These are phyloP conservation scores for Acronicta aceris DNA, from an alignment of 2,888 invertebrate genomes.

Conservation along the genomic window DNA sequence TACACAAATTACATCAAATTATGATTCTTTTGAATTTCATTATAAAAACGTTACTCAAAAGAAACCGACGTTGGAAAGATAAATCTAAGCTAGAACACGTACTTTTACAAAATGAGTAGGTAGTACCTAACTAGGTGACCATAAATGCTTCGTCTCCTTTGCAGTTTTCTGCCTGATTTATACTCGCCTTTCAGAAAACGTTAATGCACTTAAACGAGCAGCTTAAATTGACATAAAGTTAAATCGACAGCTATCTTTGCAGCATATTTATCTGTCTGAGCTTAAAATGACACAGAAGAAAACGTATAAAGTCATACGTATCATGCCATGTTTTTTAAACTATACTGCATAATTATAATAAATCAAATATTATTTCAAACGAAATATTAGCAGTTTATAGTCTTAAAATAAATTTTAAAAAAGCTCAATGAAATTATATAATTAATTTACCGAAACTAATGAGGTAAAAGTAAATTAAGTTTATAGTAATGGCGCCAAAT, in stretches of 20 bases:
- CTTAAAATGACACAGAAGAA: neutral
- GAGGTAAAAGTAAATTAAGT: too few relatives aligned
- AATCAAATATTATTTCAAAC: too few relatives aligned
- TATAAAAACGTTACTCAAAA: neutral
- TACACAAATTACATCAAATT: too few relatives aligned
- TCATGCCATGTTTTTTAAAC: too few relatives aligned
- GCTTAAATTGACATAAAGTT: conserved; percentile 7
- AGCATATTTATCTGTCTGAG: neutral
- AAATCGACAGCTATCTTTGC: conserved; percentile 7
- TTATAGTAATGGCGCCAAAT: too few relatives aligned
- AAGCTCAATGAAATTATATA: too few relatives aligned
- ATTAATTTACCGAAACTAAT: too few relatives aligned
- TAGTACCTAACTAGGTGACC: conserved; percentile 1
- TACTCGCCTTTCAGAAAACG: conserved; percentile 10
- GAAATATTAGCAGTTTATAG: too few relatives aligned
- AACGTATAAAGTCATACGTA: too few relatives aligned
- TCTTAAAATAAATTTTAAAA: too few relatives aligned
- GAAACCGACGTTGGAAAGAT: neutral
- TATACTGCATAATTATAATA: too few relatives aligned
- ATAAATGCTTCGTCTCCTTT: conserved; percentile 6
- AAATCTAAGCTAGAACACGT: conserved; percentile 9
- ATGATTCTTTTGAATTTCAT: neutral
- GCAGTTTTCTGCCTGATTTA: conserved; percentile 5
- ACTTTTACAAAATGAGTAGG: conserved; percentile 12
- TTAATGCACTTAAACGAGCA: conserved; percentile 15